Conservation (phyloP, 2,888 invertebrate species). For the Scelioninae gen. 2 region DNA sequence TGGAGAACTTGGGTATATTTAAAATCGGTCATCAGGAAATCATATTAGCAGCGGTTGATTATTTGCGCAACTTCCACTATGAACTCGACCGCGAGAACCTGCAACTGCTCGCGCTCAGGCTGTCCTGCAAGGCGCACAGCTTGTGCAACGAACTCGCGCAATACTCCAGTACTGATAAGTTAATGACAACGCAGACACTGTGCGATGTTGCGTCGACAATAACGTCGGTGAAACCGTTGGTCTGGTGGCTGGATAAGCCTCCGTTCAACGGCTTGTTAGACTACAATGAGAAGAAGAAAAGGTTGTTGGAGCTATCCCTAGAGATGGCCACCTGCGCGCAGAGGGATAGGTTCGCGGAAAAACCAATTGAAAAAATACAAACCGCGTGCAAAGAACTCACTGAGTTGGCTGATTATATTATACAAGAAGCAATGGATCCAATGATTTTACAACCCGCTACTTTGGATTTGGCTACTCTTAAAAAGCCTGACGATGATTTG, state of each 20-base stretch:
- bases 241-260: conserved; percentile 91
- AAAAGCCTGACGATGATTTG: conserved; percentile 90
- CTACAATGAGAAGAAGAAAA: conserved; percentile 83
- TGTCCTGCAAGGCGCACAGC: conserved; percentile 89
- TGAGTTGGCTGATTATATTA: conserved; percentile 88
- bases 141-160: conserved; percentile 83
- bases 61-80: conserved; percentile 92
- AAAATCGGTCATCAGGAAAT: conserved; percentile 96
- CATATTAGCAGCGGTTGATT: conserved; percentile 93
- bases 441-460: conserved; percentile 93
- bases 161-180: conserved; percentile 76
- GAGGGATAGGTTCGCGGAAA: conserved; percentile 91
- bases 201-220: conserved; percentile 91
- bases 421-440: conserved; percentile 92
- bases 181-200: conserved; percentile 86
- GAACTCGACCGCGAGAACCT: conserved; percentile 93
- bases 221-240: conserved; percentile 89
- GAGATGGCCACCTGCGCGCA: conserved; percentile 95
- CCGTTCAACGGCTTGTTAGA: conserved; percentile 81
- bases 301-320: conserved; percentile 86
- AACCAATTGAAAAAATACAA: conserved; percentile 86
- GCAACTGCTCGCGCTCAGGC: conserved; percentile 89
- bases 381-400: conserved; percentile 85
- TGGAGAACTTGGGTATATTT: conserved; percentile 89
- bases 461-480: conserved; percentile 90